Base-by-base conservation (phyloP, 2,113 vertebrate species). In the Aplodontia rufa region DNA sequence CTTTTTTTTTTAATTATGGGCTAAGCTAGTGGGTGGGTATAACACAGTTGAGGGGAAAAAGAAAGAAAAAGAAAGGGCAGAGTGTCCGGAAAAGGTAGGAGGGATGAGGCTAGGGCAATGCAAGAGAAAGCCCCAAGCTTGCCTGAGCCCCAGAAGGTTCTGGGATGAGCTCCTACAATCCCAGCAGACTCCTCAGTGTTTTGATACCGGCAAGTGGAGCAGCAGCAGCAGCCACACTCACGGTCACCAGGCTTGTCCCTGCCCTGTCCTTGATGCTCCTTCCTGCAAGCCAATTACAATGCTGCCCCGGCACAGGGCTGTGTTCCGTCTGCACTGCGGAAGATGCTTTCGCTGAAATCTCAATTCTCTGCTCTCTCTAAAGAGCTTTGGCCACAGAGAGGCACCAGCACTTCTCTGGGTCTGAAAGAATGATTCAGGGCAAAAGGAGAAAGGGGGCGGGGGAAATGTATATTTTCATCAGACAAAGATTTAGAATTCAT, bases 171-270 rank as follows among this genome's bases (percentile, higher is more conserved):
- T 37, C 74, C 45, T 2, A 24, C 6, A 10, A 9, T 40, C 83
- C 78, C 53, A 66, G 19, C 55, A 75, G 16, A 47, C 8, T 51
- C 6, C n/a, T 1, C 37, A 62, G 17, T 1, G 2, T 49, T 71
- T 49, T 9, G 22, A 42, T 10, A 60, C 11, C 13, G 26, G 35
- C 20, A 17, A 71, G 19, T 0, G 0, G 26, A 24, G 22, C 14
- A 3, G 71, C 47, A 0, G 7, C 16, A 37, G 20, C 47, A 45
- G 17, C 64, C 45, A 19, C 0, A 1, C 20, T 55, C 78, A 6
- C 0, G 0, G 40, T 51, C 53, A 60, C 83, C 5, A 32, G 30
- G 60, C 14, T 1, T 16, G 28, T 40, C 62, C 51, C 62, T 55
- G 69, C 35, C 14, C 2, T 75, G 58, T 82, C 81, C 69, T 75